Base-by-base conservation (phyloP, 2,113 vertebrate species). In the Serinus canaria region DNA sequence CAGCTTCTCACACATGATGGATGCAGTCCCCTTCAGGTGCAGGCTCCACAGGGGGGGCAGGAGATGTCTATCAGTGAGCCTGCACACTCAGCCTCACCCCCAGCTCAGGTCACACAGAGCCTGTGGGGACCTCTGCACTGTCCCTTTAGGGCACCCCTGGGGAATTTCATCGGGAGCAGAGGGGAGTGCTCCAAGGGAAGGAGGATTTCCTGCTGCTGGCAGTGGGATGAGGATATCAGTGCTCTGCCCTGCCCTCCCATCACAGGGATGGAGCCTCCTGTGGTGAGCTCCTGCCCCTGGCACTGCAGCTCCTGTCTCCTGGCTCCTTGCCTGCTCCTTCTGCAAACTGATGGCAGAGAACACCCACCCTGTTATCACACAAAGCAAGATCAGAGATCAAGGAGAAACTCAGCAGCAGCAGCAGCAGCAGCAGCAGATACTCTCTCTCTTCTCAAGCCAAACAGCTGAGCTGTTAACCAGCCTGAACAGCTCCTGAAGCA, bases 401-500 rank as follows among this genome's bases (percentile, higher is more conserved):
- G 95, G 73, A 75, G 85, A 50, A 93, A 35, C 13, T 5, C 37
- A 16, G 85, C 89, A 93, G 87, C 37, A 15, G 85, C 37, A 16
- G 85, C 89, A 93, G 87, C 37, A 15, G 85, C 89, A 93, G 87
- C 35, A 77, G 86, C 66, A 88, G 84, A 56, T 41, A 12, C 35
- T 87, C 75, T 35, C 70, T 91, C 90, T 95, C 77, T 96, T 94
- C 95, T 87, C 64, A 23, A 93, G 95, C 95, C 95, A 97, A 95
- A 55, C 70, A 83, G 88, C 78, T 74, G 83, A 95, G 44, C 13
- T 62, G 79, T 83, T 90, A 95, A 95, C 94, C 91, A 92, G 96
- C 85, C 94, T 13, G 10, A 80, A 66, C 73, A 82, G 74, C 2
- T 84, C 90, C 52, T 19, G 46, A 59, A 89, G 85, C 75, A 91